phyloP scores from a whole-genome alignment of 2,888 invertebrate genomes.

The Brachynemurus nebulosus region DNA sequence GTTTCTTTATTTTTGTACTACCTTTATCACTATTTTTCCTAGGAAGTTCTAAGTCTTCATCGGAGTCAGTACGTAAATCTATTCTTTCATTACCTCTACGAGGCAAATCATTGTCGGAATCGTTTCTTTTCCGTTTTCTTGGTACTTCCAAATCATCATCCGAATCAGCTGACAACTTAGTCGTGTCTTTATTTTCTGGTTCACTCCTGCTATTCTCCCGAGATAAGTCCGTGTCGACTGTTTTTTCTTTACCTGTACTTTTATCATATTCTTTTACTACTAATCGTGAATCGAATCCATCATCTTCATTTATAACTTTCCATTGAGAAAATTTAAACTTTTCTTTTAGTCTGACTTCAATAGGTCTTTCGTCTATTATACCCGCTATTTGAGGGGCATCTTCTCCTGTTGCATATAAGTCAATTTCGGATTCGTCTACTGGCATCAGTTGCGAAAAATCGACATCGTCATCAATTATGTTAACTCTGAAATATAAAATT shows the following conservation, averaged over 20 bases:
- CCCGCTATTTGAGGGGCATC: conserved; percentile 85
- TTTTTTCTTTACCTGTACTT: too few species aligned
- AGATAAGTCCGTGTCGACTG: too few species aligned
- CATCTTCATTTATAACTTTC: conserved; percentile 24
- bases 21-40: neutral
- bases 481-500: conserved; percentile 42
- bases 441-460: conserved; percentile 46
- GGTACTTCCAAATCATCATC: too few species aligned
- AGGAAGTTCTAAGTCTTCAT: neutral
- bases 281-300: conserved; percentile 36
- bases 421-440: conserved; percentile 46
- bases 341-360: conserved; percentile 34
- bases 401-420: conserved; percentile 59
- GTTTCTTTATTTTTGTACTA: conserved; percentile 7
- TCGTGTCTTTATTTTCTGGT: neutral
- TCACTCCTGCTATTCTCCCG: too few species aligned
- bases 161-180: too few species aligned
- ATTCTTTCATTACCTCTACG: too few species aligned
- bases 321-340: conserved; percentile 10
- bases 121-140: too few species aligned
- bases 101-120: too few species aligned
- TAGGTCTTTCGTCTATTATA: conserved; percentile 69
- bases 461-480: conserved; percentile 77
- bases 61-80: too few species aligned
- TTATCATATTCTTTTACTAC: conserved; percentile 33